Evolutionary conservation across 1,140 invertebrate genomes (phyloP).

Genomic region (Zelostemma sp.): DNA sequence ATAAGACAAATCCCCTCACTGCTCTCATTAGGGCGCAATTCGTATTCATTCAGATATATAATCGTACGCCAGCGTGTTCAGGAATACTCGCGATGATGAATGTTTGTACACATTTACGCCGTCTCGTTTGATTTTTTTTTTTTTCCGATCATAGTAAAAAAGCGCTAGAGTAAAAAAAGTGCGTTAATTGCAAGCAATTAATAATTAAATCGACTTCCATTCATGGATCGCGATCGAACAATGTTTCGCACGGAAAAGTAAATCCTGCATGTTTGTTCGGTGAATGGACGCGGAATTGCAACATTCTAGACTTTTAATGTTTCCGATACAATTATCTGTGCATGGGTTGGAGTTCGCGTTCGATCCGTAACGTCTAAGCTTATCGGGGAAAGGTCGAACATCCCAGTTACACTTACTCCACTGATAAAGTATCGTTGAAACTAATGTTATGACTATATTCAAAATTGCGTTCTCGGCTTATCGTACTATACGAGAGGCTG

Average conservation of each 20-base stretch:
- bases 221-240: too few relatives aligned
- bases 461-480: constrained; percentile 54
- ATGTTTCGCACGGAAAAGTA: neutral
- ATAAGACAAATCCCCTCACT: constrained; percentile 42
- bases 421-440: constrained; percentile 64
- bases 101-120: constrained; percentile 10
- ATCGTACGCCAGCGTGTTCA: constrained; percentile 24
- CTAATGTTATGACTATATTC: constrained; percentile 64
- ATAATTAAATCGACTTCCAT: too few relatives aligned
- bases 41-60: constrained; percentile 56
- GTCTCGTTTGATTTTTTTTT: constrained; percentile 6
- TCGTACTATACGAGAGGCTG: constrained; percentile 42
- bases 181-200: too few relatives aligned
- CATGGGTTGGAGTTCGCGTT: constrained; percentile 43
- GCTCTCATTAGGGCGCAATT: constrained; percentile 40
- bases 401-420: constrained; percentile 61
- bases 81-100: constrained; percentile 13
- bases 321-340: constrained; percentile 52
- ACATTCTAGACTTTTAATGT: constrained; percentile 51
- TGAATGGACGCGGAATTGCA: constrained; percentile 34
- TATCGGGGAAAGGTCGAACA: constrained; percentile 68
- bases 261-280: neutral
- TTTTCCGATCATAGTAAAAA: too few relatives aligned
- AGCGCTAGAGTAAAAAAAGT: too few relatives aligned
- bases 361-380: constrained; percentile 51